Conservation (phyloP, 2,888 invertebrate genomes). For the Meandrusa payeni region DNA sequence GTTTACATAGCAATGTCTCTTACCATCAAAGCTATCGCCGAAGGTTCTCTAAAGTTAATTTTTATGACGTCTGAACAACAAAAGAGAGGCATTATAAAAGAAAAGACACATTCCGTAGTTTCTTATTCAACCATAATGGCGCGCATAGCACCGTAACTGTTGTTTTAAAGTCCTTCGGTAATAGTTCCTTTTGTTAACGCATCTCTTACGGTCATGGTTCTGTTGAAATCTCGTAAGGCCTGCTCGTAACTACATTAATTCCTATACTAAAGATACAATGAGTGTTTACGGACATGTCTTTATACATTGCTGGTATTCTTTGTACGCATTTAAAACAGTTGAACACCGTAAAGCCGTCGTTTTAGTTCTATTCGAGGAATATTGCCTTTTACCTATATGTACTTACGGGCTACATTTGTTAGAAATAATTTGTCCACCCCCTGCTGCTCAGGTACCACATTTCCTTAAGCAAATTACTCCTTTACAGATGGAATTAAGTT, state of each 20-base stretch:
- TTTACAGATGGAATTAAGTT: conserved; percentile 12
- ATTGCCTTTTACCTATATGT: conserved; percentile 11
- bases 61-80: conserved; percentile 71
- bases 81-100: conserved; percentile 57
- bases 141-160: conserved; percentile 37
- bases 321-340: conserved; percentile 30
- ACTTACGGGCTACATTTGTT: conserved; percentile 10
- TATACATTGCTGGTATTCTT: conserved; percentile 35
- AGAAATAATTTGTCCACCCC: conserved; percentile 31
- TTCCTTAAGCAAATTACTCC: conserved; percentile 38
- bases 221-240: conserved; percentile 29
- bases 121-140: conserved; percentile 52
- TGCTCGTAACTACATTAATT: conserved; percentile 44
- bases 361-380: conserved; percentile 4
- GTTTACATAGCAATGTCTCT: conserved; percentile 48
- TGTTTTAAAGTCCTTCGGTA: conserved; percentile 48
- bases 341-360: conserved; percentile 31
- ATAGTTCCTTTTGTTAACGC: conserved; percentile 39
- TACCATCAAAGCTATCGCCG: conserved; percentile 72
- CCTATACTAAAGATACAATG: conserved; percentile 41
- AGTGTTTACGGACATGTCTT: conserved; percentile 52
- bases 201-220: conserved; percentile 45
- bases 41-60: conserved; percentile 69
- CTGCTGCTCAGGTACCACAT: conserved; percentile 61
- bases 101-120: conserved; percentile 61